Percentiles rank a stretch among this genome's conserved stretches.
These are phyloP conservation scores for Bufotes viridis DNA, from an alignment of 2,797 vertebrate species.

Conservation along the genomic window DNA sequence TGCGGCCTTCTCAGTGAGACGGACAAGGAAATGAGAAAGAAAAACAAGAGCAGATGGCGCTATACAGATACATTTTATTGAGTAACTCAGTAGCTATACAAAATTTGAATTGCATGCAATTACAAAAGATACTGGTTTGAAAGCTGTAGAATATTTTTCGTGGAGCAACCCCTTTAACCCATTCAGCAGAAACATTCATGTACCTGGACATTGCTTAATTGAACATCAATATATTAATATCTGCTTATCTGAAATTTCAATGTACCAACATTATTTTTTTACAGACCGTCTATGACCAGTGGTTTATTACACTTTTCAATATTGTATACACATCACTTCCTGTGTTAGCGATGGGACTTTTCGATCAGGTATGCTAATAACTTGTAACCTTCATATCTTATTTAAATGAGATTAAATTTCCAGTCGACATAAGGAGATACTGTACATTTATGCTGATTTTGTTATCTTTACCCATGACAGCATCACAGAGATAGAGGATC, in stretches of 20 bases:
- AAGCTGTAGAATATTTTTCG: too few species aligned
- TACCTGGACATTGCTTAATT: neutral
- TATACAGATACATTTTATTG: too few species aligned
- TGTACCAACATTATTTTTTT: conserved; percentile 61
- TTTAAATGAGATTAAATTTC: neutral
- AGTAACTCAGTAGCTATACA: too few species aligned
- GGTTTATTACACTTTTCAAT: conserved; percentile 88
- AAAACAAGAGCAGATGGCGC: too few species aligned
- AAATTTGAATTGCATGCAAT: too few species aligned
- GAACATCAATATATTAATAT: neutral
- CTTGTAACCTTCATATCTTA: neutral
- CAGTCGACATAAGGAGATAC: neutral
- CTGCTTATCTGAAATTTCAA: neutral
- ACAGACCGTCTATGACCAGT: conserved; percentile 87
- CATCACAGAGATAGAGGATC: too few species aligned
- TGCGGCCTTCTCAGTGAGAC: too few species aligned
- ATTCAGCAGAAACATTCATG: neutral
- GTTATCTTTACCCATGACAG: too few species aligned
- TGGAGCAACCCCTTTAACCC: too few species aligned
- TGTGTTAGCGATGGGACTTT: conserved; percentile 85
- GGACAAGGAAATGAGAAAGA: too few species aligned
- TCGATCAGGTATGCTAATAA: conserved; percentile 81
- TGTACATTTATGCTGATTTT: too few species aligned
- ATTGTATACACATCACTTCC: conserved; percentile 87
- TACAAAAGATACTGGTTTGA: too few species aligned